Base-by-base conservation (phyloP, 1,140 invertebrate genomes). In the Drosophila neocordata region DNA sequence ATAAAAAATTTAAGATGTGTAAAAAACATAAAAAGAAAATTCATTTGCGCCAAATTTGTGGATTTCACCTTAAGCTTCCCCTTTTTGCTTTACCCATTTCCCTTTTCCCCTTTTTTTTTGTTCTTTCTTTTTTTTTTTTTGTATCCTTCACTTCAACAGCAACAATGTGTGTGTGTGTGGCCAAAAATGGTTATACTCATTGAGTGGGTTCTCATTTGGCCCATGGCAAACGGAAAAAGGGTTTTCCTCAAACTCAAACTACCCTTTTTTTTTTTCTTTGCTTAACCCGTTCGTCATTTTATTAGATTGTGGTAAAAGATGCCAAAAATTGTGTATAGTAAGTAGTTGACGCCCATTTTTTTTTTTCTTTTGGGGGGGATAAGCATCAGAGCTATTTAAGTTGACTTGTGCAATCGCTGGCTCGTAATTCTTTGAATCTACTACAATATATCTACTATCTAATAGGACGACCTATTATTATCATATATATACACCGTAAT, bases 21-120 rank as follows among this genome's bases (percentile, higher is more conserved):
- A 88, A 88, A 88, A 88, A 88, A 88, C 84, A 89, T 89, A 88
- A 88, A 88, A 88, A 83, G 83, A 88, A 88, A 88, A 88, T 88
- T 88, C 83, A 88, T 88, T 88, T 88, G 84, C 79, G 83, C 79
- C 83, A 88, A 88, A 88, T 88, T 88, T 88, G 83, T 88, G 83
- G 83, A 88, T 88, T 88, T 88, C 79, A 88, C 84, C 83, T 88
- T 88, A 88, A 88, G 82, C 82, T 82, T 82, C 82, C 68, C 71
- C 69, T 71, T 70, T 53, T 24, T 24, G 22, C 22, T 24, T 24
- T 24, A 31, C 48, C n/a, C n/a, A n/a, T n/a, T n/a, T n/a, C n/a
- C n/a, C n/a, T n/a, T n/a, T n/a, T n/a, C n/a, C n/a, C n/a, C n/a
- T n/a, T n/a, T n/a, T n/a, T n/a, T n/a, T n/a, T n/a, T 8, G 35